A percentile compares a stretch with the other conserved stretches of the same genome.
Evolutionary conservation across 2,113 vertebrate species (phyloP).

Genomic region (Austrofundulus limnaeus): DNA sequence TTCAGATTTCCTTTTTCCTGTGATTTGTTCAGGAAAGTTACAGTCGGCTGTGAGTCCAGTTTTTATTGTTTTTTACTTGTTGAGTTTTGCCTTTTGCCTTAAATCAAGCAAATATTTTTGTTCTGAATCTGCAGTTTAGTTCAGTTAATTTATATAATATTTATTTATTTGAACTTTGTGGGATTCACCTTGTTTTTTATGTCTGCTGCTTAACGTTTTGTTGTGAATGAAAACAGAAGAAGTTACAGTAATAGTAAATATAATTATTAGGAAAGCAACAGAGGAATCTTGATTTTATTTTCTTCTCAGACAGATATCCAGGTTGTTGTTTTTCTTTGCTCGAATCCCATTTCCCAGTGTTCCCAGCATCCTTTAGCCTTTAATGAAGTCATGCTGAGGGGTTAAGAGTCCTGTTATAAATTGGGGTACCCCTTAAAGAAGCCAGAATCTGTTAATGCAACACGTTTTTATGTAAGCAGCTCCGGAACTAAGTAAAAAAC

Average conservation of each 20-base stretch:
- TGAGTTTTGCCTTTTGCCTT: not conserved
- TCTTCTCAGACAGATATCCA: not conserved
- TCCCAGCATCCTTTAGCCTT: not conserved
- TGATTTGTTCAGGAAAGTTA: not conserved
- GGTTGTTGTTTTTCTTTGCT: not conserved
- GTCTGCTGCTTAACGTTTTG: not conserved
- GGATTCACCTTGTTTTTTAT: not conserved
- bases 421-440: no score
- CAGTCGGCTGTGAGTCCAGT: not conserved
- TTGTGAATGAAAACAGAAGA: not conserved
- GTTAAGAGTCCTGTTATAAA: no score
- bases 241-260: not conserved
- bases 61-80: not conserved
- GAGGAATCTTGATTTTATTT: not conserved
- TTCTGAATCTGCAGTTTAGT: not conserved
- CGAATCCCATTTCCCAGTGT: not conserved
- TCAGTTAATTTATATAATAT: no score
- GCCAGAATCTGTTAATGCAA: no score
- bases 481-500: no score
- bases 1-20: conserved; percentile 3
- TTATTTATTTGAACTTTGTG: no score
- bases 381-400: not conserved
- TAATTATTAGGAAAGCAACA: not conserved
- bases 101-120: not conserved
- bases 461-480: no score